Evolutionary conservation across 1,140 invertebrate genomes (phyloP).

Genomic region (Lordiphosa clarofinis): DNA sequence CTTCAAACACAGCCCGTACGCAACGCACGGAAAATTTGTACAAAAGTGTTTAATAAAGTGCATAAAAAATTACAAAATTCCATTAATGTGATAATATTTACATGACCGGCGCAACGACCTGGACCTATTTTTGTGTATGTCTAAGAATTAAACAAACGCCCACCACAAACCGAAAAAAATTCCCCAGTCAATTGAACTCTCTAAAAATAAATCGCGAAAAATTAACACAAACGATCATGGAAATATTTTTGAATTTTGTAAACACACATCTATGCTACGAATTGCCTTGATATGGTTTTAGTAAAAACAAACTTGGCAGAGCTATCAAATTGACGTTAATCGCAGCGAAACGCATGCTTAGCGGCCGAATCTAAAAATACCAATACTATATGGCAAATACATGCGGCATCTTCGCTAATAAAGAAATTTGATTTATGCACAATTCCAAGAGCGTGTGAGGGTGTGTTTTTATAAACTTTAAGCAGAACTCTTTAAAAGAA

Average conservation of each 20-base stretch:
- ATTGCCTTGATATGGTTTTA: slow-evolving; percentile 16
- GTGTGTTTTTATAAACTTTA: slow-evolving; percentile 61
- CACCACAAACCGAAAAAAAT: slow-evolving; percentile 19
- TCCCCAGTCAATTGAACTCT: slow-evolving; percentile 42
- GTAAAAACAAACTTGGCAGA: slow-evolving; percentile 14
- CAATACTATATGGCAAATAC: slow-evolving; percentile 16
- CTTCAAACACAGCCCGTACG: slow-evolving; percentile 49
- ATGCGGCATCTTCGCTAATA: slow-evolving; percentile 39
- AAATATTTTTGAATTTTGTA: slow-evolving; percentile 7
- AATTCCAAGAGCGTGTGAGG: slow-evolving; percentile 15
- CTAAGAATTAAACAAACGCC: slow-evolving; percentile 6
- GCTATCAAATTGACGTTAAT: slow-evolving; percentile 4
- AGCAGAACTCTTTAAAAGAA: slow-evolving; percentile 4
- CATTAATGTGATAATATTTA: slow-evolving; percentile 4
- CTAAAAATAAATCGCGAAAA: slow-evolving; percentile 55
- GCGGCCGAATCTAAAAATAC: slow-evolving; percentile 31
- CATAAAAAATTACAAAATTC: background rate
- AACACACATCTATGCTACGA: slow-evolving; percentile 26
- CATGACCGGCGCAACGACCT: slow-evolving; percentile 9
- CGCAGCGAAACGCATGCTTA: slow-evolving; percentile 38
- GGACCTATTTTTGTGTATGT: slow-evolving; percentile 16
- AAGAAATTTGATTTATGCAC: slow-evolving; percentile 23
- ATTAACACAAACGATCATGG: slow-evolving; percentile 14
- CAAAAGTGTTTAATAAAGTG: background rate
- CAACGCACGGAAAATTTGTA: slow-evolving; percentile 31